Percentiles rank a stretch among this genome's conserved stretches.
Conservation (phyloP, 30 jellyfish, hydroid and myxozoan genomes). For the Aurelia sp. region DNA sequence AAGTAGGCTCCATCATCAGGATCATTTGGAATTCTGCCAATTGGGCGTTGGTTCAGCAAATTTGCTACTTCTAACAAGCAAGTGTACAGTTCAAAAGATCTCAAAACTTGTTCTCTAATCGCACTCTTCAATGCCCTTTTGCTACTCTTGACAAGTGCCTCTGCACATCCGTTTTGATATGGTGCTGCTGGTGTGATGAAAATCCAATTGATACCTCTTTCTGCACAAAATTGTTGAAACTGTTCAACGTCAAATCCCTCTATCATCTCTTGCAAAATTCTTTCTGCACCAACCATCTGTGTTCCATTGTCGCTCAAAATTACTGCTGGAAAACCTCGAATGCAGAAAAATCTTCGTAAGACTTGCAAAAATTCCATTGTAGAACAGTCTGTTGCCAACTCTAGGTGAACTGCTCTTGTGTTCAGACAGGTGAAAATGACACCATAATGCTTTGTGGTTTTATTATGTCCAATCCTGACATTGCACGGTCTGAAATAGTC, state of each 20-base stretch:
- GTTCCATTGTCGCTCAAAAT: slow-evolving; percentile 73
- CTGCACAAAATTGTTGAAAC: slow-evolving; percentile 56
- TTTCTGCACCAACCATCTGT: slow-evolving; percentile 73
- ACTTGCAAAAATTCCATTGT: slow-evolving; percentile 64
- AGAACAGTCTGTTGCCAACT: slow-evolving; percentile 30
- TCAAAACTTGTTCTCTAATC: slow-evolving; percentile 66
- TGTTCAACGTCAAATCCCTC: slow-evolving; percentile 46
- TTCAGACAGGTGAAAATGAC: no score
- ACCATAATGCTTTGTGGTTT: no score
- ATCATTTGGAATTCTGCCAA: slow-evolving; percentile 70
- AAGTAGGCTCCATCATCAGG: slow-evolving; percentile 90
- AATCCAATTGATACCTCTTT: slow-evolving; percentile 65
- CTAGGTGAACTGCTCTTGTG: no score
- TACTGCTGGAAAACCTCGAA: slow-evolving; percentile 72
- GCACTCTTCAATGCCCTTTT: slow-evolving; percentile 53
- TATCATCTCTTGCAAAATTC: slow-evolving; percentile 44
- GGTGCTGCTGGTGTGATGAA: slow-evolving; percentile 83
- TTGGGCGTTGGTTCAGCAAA: slow-evolving; percentile 69
- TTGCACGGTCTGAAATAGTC: slow-evolving; percentile 69
- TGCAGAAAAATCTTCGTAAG: slow-evolving; percentile 67
- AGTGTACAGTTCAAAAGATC: slow-evolving; percentile 64
- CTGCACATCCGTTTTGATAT: slow-evolving; percentile 74
- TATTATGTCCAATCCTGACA: neutral
- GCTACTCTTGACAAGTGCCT: slow-evolving; percentile 63
- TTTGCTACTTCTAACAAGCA: slow-evolving; percentile 68